Evolutionary conservation across 2,113 vertebrate genomes (phyloP), one percentile per base, ranked within the genome.

Genomic region (Ascaphus truei): DNA sequence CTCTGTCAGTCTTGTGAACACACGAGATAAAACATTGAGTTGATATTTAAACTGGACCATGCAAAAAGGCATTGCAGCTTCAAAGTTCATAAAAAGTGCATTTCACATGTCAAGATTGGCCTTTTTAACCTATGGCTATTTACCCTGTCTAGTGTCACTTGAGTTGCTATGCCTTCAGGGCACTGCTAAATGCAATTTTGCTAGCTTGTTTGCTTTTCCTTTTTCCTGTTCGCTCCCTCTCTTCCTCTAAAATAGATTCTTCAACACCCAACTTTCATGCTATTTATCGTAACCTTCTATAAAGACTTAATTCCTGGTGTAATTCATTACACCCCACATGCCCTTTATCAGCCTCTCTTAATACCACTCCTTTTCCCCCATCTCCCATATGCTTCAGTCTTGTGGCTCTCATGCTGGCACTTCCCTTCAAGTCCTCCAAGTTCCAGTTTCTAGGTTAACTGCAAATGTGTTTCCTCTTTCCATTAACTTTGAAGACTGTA

Each of bases 21-120:
- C n/a, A n/a, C 41, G 7, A 45, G 41, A 25, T 43, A 51, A 36
- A 9, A 37, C 25, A 36, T 34, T 16, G 15, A 50, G 31, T 20
- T 51, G 22, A 4, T 36, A 29, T 27, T 55, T 16, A 55, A 52
- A 55, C 3, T 39, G 26, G 37, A 37, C 11, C 33, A 3, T 58
- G 36, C 8, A 22, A 31, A 53, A 34, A 11, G 13, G 23, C 15
- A 29, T 16, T 20, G 20, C 5, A 47, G 25, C 47, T 26, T 31
- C 43, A 55, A 55, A 37, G 51, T 66, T 66, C 63, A 66, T 34
- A 66, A 66, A 56, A 43, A 66, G 63, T 43, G 50, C 63, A 66
- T 16, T 66, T 43, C 63, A 20, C 34, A 66, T 39, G 56, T 31
- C 50, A 55, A 55, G 36, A 55, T 43, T 55, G 63, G 63, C 33